These are phyloP conservation scores for Pardosa pseudoannulata DNA, from an alignment of 2,888 invertebrate genomes.

Conservation along the genomic window DNA sequence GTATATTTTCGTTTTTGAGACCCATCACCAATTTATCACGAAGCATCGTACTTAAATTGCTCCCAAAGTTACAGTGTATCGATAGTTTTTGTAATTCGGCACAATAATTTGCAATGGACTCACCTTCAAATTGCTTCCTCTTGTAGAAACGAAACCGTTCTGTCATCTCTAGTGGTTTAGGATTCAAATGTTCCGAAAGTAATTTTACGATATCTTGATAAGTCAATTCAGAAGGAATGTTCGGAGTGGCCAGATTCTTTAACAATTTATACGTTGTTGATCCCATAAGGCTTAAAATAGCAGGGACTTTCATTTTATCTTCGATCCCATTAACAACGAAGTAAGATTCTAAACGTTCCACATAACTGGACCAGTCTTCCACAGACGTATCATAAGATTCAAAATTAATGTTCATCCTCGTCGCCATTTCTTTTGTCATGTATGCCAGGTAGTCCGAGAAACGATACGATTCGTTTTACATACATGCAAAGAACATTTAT, in stretches of 20 bases:
- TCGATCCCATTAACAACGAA: slow-evolving; percentile 53
- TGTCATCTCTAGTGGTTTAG: slow-evolving; percentile 52
- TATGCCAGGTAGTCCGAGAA: slow-evolving; percentile 41
- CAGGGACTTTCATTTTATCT: slow-evolving; percentile 47
- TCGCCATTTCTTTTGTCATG: slow-evolving; percentile 47
- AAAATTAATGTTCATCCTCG: too few relatives aligned
- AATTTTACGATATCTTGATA: slow-evolving; percentile 50
- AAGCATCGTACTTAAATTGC: slow-evolving; percentile 47
- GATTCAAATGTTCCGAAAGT: slow-evolving; percentile 51
- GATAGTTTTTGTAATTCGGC: slow-evolving; percentile 48
- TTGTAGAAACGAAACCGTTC: slow-evolving; percentile 50
- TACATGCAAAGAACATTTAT: slow-evolving; percentile 46
- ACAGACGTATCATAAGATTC: too few relatives aligned
- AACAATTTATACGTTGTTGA: slow-evolving; percentile 48
- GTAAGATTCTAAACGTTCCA: slow-evolving; percentile 53
- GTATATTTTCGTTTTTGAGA: slow-evolving; percentile 47
- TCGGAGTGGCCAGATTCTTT: slow-evolving; percentile 48
- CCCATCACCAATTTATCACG: slow-evolving; percentile 51
- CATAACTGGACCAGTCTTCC: slow-evolving; percentile 51
- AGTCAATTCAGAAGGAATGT: slow-evolving; percentile 44
- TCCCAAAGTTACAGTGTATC: slow-evolving; percentile 50
- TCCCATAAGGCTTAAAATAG: slow-evolving; percentile 51
- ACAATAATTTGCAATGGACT: slow-evolving; percentile 46
- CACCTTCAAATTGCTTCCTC: slow-evolving; percentile 48
- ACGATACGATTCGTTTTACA: slow-evolving; percentile 46